Conservation (phyloP, 2,888 invertebrate genomes). For the Apodemia zela region DNA sequence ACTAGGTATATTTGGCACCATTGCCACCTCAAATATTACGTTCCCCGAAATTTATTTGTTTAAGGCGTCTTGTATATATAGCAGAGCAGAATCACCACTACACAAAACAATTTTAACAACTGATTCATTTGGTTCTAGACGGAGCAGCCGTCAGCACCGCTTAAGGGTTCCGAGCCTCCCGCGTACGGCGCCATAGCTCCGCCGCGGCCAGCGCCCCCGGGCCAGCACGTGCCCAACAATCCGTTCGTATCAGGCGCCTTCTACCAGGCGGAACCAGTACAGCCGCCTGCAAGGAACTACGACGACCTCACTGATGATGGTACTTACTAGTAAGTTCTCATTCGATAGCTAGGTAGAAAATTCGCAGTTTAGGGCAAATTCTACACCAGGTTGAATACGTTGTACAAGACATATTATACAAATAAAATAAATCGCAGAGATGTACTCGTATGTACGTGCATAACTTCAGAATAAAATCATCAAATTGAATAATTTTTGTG, state of each 20-base stretch:
- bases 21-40: too few relatives aligned
- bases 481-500: too few relatives aligned
- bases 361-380: constrained; percentile 34
- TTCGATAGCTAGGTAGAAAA: constrained; percentile 45
- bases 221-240: constrained; percentile 80
- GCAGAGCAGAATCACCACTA: too few relatives aligned
- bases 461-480: too few relatives aligned
- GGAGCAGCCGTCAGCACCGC: constrained; percentile 59
- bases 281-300: constrained; percentile 82
- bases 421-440: too few relatives aligned
- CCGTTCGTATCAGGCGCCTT: constrained; percentile 81
- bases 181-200: constrained; percentile 68
- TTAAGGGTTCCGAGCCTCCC: constrained; percentile 56
- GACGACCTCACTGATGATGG: constrained; percentile 62
- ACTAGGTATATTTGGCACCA: too few relatives aligned
- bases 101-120: too few relatives aligned
- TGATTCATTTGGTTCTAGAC: constrained; percentile 41
- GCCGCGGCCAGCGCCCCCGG: constrained; percentile 75
- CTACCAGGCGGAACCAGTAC: constrained; percentile 82
- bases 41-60: too few relatives aligned
- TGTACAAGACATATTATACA: neutral
- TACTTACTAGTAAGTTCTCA: constrained; percentile 47
- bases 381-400: neutral
- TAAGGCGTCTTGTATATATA: too few relatives aligned
- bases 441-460: too few relatives aligned